These are phyloP conservation scores for Macrocentrus cingulum DNA, from an alignment of 1,140 invertebrate species.

Conservation along the genomic window DNA sequence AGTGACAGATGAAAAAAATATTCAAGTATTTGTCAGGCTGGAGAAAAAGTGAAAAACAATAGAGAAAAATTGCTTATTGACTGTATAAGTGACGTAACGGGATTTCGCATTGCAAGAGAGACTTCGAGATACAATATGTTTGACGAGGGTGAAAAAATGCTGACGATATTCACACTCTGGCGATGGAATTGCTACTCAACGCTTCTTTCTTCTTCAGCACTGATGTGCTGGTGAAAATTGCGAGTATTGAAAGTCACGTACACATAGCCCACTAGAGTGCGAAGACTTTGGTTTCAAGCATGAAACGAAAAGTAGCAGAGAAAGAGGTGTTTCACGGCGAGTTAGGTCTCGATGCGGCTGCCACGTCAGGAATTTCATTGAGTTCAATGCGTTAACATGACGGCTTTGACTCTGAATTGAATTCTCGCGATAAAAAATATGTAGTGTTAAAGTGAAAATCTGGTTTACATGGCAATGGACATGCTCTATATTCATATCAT, in stretches of 20 bases:
- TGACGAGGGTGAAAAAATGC: conserved; percentile 43
- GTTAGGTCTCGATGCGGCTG: conserved; percentile 34
- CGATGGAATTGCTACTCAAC: conserved; percentile 12
- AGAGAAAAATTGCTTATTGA: not conserved
- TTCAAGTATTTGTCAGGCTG: too few relatives aligned
- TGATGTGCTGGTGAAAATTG: conserved; percentile 16
- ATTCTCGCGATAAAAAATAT: conserved; percentile 8
- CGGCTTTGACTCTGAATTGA: conserved; percentile 8
- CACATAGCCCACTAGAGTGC: conserved; percentile 23
- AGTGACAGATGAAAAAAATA: too few relatives aligned
- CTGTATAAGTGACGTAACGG: conserved; percentile 13
- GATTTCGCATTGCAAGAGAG: conserved; percentile 16
- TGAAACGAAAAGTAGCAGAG: conserved; percentile 22
- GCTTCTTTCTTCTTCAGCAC: not conserved
- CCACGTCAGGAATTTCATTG: conserved; percentile 39
- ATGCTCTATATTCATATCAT: too few relatives aligned
- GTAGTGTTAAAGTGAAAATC: not conserved
- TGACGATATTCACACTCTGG: conserved; percentile 41
- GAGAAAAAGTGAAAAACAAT: too few relatives aligned
- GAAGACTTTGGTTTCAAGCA: conserved; percentile 19
- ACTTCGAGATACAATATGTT: conserved; percentile 30
- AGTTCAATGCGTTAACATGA: conserved; percentile 32
- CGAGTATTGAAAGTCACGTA: conserved; percentile 21
- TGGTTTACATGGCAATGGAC: not conserved
- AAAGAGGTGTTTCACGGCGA: conserved; percentile 34